phyloP scores from a whole-genome alignment of 1,140 invertebrate genomes.

The Cydia splendana region DNA sequence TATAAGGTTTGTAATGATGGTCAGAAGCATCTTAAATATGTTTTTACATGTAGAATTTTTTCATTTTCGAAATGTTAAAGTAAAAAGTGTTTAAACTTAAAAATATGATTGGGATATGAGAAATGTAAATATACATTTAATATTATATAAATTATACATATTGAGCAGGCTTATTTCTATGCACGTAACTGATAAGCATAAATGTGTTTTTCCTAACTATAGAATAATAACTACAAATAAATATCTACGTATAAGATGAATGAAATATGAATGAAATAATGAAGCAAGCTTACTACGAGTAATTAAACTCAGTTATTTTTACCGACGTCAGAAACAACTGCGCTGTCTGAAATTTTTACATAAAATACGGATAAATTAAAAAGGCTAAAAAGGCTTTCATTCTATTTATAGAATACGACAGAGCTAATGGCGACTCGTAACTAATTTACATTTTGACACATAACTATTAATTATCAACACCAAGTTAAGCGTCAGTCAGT shows the following conservation, averaged over 20 bases:
- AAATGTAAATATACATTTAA: too few species aligned
- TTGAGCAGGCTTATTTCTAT: too few species aligned
- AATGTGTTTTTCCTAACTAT: neutral
- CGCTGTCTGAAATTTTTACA: neutral
- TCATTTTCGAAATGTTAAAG: too few species aligned
- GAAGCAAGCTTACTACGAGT: neutral
- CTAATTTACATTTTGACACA: too few species aligned
- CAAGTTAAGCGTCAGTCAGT: too few species aligned
- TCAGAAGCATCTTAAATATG: neutral
- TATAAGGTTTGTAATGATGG: slow-evolving; percentile 51
- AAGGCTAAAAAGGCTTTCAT: neutral
- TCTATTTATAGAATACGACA: neutral
- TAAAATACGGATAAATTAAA: neutral
- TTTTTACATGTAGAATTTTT: too few species aligned
- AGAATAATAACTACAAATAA: too few species aligned
- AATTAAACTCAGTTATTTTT: neutral
- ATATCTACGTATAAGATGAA: neutral
- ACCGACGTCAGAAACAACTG: neutral
- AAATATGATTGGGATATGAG: too few species aligned
- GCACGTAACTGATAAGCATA: neutral
- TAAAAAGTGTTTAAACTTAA: neutral
- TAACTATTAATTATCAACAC: too few species aligned
- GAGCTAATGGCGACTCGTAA: neutral
- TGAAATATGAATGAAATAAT: neutral
- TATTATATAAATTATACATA: too few species aligned